These are phyloP conservation scores for Budorcas taxicolor DNA, from an alignment of 2,113 vertebrate genomes.

Conservation along the genomic window DNA sequence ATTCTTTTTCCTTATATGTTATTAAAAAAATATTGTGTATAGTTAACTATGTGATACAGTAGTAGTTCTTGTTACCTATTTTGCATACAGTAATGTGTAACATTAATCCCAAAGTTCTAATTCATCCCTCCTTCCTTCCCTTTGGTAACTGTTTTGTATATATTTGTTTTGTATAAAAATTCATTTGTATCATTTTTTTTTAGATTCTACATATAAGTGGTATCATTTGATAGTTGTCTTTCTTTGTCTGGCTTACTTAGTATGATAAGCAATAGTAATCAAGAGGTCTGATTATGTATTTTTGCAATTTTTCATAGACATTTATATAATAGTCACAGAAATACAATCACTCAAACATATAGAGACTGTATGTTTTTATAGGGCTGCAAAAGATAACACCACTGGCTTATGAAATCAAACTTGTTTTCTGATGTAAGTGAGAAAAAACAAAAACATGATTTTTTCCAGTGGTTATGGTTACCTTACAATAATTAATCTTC, in stretches of 20 bases:
- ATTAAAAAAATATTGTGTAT: not conserved
- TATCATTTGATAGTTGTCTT: not conserved
- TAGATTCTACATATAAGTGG: not conserved
- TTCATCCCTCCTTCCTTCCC: not conserved
- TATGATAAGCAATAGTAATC: not conserved
- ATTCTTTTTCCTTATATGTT: not conserved
- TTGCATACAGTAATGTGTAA: not conserved
- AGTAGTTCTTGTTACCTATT: not conserved
- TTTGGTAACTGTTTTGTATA: not conserved
- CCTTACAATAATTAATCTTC: not conserved
- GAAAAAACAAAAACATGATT: not conserved
- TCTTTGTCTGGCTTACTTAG: not conserved
- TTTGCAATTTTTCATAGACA: not conserved
- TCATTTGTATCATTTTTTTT: not conserved
- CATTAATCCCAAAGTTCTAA: not conserved
- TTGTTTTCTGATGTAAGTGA: conserved; percentile 8
- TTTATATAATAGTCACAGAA: not conserved
- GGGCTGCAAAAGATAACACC: not conserved
- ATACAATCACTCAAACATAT: not conserved
- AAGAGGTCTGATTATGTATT: not conserved
- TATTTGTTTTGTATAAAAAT: not conserved
- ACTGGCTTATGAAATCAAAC: conserved; percentile 27
- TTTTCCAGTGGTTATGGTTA: not conserved
- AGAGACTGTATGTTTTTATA: not conserved
- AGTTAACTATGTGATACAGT: not conserved